Conservation (phyloP, 1,140 invertebrate genomes). For the Drosophila tristis region DNA sequence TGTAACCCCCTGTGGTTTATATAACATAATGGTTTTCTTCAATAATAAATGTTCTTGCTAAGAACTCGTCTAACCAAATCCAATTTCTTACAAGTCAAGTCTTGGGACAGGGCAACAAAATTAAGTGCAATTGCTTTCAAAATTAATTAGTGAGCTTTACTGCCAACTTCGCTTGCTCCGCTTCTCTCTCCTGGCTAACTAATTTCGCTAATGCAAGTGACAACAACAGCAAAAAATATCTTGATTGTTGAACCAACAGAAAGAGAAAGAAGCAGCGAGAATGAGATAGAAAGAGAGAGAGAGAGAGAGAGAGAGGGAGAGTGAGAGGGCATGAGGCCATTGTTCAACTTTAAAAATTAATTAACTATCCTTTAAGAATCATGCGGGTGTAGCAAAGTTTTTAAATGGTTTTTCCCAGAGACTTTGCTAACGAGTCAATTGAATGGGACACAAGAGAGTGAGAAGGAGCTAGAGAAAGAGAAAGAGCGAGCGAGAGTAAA, state of each 20-base stretch:
- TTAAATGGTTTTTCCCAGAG: slow-evolving; percentile 55
- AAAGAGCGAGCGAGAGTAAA: too few relatives aligned
- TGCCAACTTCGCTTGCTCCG: slow-evolving; percentile 22
- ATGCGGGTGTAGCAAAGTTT: slow-evolving; percentile 36
- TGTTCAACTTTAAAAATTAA: slow-evolving; percentile 80
- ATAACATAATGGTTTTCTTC: too few relatives aligned
- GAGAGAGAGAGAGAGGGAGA: background rate
- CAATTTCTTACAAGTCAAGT: slow-evolving; percentile 22
- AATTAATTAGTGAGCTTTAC: slow-evolving; percentile 69
- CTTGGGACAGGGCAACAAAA: slow-evolving; percentile 10
- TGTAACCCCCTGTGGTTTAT: background rate
- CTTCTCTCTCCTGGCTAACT: slow-evolving; percentile 30
- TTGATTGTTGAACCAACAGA: slow-evolving; percentile 53
- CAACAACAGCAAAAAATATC: slow-evolving; percentile 38
- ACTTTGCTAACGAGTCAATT: slow-evolving; percentile 61
- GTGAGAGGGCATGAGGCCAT: slow-evolving; percentile 10
- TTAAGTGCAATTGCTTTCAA: slow-evolving; percentile 57
- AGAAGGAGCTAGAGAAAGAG: background rate
- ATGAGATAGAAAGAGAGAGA: background rate
- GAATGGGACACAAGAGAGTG: background rate
- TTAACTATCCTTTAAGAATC: slow-evolving; percentile 76
- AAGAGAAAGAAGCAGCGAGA: slow-evolving; percentile 7
- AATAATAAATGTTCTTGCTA: background rate
- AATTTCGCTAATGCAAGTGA: slow-evolving; percentile 79
- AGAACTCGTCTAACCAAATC: slow-evolving; percentile 10